A percentile compares a stretch with the other conserved stretches of the same genome.
Conservation (phyloP, 2,113 vertebrate genomes). For the Rhea americana region DNA sequence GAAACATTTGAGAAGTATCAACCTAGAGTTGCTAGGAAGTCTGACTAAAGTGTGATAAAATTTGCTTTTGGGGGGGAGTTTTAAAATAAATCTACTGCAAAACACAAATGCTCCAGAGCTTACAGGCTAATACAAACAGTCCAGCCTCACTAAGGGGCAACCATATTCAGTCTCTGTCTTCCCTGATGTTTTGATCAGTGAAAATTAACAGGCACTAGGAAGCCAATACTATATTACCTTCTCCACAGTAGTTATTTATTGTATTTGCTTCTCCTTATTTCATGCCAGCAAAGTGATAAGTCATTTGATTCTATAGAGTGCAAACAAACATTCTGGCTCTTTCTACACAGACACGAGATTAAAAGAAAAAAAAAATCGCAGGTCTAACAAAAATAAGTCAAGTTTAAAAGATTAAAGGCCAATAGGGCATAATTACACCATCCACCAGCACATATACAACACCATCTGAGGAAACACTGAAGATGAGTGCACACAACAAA, state of each 20-base stretch:
- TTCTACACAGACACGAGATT: neutral
- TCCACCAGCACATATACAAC: neutral
- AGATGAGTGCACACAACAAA: rapidly evolving
- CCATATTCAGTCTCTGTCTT: conserved; percentile 13
- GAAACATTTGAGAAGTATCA: neutral
- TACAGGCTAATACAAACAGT: neutral
- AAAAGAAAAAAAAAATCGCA: neutral
- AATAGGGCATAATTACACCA: neutral
- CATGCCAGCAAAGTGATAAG: neutral
- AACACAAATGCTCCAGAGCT: neutral
- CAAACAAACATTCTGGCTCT: conserved; percentile 3
- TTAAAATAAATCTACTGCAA: neutral
- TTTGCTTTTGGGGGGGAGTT: neutral
- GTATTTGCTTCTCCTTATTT: conserved; percentile 34
- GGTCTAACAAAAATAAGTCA: neutral
- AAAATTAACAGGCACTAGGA: conserved; percentile 57
- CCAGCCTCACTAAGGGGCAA: neutral
- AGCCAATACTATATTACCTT: conserved; percentile 65
- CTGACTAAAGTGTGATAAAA: neutral
- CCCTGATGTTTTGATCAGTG: neutral
- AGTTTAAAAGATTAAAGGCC: neutral
- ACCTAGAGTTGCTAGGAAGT: neutral
- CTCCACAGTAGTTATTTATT: conserved; percentile 43
- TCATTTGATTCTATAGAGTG: neutral
- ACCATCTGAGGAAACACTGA: rapidly evolving